phyloP scores from a whole-genome alignment of 2,113 vertebrate species.

The Passerina amoena region DNA sequence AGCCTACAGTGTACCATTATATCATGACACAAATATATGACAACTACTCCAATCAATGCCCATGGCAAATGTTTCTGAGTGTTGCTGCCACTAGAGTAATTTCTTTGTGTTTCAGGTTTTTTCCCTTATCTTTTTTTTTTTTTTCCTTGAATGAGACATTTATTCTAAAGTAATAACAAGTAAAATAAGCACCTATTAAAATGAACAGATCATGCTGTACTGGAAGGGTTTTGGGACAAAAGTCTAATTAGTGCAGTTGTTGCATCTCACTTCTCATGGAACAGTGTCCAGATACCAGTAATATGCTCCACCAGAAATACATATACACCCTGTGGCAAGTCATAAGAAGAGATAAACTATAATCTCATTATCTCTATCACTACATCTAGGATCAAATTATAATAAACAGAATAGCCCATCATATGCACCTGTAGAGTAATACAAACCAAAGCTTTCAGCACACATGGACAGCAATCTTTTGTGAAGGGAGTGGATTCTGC shows the following conservation, averaged over 20 bases:
- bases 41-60: conserved; percentile 70
- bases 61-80: conserved; percentile 65
- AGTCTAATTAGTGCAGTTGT: background rate
- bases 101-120: conserved; percentile 19
- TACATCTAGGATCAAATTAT: background rate
- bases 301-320: background rate
- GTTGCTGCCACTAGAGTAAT: conserved; percentile 53
- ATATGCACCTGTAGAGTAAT: background rate
- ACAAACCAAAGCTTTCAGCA: background rate
- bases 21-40: conserved; percentile 79
- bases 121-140: background rate
- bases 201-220: background rate
- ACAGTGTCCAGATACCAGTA: background rate
- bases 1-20: conserved; percentile 77
- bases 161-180: conserved; percentile 15
- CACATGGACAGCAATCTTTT: background rate
- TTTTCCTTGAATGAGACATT: background rate
- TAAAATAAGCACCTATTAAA: background rate
- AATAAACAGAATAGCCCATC: background rate
- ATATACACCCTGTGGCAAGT: background rate
- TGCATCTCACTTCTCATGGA: background rate
- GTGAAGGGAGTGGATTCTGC: background rate
- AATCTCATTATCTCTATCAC: background rate
- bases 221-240: background rate
- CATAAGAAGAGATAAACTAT: background rate